Evolutionary conservation across 2,797 vertebrate species (phyloP), one percentile per base, ranked within the genome.

Genomic region (Muscicapa striata): DNA sequence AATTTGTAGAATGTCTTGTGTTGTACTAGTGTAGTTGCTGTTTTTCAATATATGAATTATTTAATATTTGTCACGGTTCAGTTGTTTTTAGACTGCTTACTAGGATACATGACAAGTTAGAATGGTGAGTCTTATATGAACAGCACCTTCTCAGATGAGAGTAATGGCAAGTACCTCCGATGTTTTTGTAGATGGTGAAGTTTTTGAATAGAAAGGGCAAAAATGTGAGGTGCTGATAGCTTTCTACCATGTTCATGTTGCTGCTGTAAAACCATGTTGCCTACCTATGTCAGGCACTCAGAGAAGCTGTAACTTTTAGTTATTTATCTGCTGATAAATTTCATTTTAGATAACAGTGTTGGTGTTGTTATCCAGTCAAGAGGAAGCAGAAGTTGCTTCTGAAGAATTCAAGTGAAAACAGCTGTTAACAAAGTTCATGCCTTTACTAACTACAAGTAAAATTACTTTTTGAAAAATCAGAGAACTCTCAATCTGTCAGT

Each of bases 371-470:
- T 48, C 78, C 54, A 88, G 82, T 57, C 81, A 91, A 79, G 95
- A 97, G 84, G 89, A 94, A 85, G 48, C 34, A 69, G 43, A 84
- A 84, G 16, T 78, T 76, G 79, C 79, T 89, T 91, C 96, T 94
- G 95, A 97, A 92, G 97, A 98, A 90, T 84, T 96, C 63, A 97
- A 93, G 52, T 45, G 29, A 77, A 79, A 90, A 74, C 11, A 67
- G 29, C 16, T 80, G 21, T 66, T 79, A 76, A 85, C 10, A 19
- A 80, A 73, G n/a, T 49, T 84, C 17, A 11, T 23, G 18, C 49
- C 32, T 75, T 68, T 43, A 68, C 49, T 61, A 84, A n/a, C 7
- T 57, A n/a, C 22, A 41, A 58, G 20, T 55, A 69, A 36, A 77
- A 84, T 21, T 73, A 52, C 9, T 58, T 32, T 62, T 24, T 40